Conservation (phyloP, 1,140 invertebrate genomes). For the Medauroidea extradentata region DNA sequence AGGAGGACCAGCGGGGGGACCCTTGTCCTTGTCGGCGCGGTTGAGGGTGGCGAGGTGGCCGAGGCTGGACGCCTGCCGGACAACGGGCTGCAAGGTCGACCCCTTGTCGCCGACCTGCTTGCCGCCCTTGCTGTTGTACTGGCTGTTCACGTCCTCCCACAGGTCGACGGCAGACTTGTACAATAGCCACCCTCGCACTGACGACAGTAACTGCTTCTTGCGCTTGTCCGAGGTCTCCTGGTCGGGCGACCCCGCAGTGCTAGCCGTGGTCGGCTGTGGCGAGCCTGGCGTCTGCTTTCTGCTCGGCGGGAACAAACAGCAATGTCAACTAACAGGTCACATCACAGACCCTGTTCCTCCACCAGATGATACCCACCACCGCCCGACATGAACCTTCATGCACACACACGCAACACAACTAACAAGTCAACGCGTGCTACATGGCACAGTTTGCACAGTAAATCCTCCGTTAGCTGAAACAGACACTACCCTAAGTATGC, state of each 20-base stretch:
- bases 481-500: no score
- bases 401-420: no score
- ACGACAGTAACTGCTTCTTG: slow-evolving; percentile 29
- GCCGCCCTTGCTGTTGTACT: slow-evolving; percentile 10
- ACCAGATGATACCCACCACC: neutral
- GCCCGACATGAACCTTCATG: no score
- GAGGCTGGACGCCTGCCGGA: slow-evolving; percentile 36
- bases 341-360: neutral
- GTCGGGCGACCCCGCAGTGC: neutral
- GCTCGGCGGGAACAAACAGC: neutral
- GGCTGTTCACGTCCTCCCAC: slow-evolving; percentile 41
- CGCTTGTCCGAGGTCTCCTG: neutral
- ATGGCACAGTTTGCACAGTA: no score
- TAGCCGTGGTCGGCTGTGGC: neutral
- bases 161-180: slow-evolving; percentile 47
- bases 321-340: neutral
- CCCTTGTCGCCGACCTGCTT: no score
- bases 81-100: no score
- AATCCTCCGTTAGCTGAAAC: no score
- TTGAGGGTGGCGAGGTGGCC: slow-evolving; percentile 19
- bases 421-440: no score
- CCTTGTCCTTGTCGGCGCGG: neutral
- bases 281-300: neutral
- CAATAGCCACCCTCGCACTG: slow-evolving; percentile 49
- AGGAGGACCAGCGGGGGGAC: neutral